Evolutionary conservation across 1,140 invertebrate genomes (phyloP).

Genomic region (Drosophila fuyamai): DNA sequence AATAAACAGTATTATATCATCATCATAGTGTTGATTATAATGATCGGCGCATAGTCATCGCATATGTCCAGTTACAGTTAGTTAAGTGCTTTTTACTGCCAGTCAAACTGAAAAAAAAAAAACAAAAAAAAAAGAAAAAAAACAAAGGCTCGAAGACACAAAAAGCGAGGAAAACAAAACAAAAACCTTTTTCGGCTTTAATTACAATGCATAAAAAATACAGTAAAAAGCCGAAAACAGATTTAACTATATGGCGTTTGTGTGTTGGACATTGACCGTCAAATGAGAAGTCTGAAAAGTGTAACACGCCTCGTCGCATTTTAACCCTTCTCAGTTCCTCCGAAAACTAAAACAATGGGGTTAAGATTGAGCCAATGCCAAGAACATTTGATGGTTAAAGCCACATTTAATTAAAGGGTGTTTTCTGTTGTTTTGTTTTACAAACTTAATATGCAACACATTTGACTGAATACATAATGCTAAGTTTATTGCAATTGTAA

Average conservation of each 20-base stretch:
- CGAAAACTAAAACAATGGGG: constrained; percentile 7
- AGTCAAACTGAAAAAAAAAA: constrained; percentile 2
- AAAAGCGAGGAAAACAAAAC: constrained; percentile 33
- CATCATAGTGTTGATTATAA: constrained; percentile 19
- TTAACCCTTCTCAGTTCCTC: constrained; percentile 13
- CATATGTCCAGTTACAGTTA: constrained; percentile 44
- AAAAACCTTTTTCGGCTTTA: constrained; percentile 41
- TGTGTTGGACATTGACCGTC: constrained; percentile 48
- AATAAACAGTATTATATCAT: constrained; percentile 46
- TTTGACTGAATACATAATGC: no score
- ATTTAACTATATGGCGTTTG: constrained; percentile 11
- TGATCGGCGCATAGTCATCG: constrained; percentile 18
- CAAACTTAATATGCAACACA: neutral
- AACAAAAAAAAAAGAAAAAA: constrained; percentile 1
- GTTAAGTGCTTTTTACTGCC: constrained; percentile 40
- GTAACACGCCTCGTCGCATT: constrained; percentile 47
- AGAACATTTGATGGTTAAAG: constrained; percentile 11
- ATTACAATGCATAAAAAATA: constrained; percentile 45
- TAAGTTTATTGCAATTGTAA: no score
- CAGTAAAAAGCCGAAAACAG: constrained; percentile 41
- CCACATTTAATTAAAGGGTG: neutral
- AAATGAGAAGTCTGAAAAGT: constrained; percentile 36
- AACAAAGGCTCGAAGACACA: constrained; percentile 20
- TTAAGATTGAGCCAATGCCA: constrained; percentile 8
- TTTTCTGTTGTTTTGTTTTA: neutral